Percentiles rank a stretch among this genome's conserved stretches.
Evolutionary conservation across 2,797 vertebrate species (phyloP).

Genomic region (Mormyrops boulengeri): DNA sequence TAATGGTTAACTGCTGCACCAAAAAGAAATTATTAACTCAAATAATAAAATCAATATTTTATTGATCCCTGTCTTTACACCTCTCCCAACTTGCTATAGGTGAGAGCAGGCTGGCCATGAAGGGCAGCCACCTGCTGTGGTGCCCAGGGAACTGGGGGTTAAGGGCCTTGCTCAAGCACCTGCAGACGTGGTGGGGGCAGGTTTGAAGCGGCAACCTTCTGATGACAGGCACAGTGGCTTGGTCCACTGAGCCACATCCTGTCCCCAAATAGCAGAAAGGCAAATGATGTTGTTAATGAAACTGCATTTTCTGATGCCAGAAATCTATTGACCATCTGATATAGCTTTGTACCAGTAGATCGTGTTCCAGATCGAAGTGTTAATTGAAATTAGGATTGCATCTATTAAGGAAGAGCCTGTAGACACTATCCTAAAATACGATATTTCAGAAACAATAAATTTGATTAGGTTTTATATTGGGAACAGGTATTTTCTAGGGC

Average conservation of each 20-base stretch:
- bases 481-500: neutral
- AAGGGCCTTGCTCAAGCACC: neutral
- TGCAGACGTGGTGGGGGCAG: neutral
- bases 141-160: neutral
- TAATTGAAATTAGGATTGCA: neutral
- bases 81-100: neutral
- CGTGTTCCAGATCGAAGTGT: neutral
- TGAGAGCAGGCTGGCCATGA: neutral
- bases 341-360: neutral
- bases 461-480: neutral
- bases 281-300: neutral
- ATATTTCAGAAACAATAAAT: neutral
- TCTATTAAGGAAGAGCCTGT: neutral
- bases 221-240: neutral
- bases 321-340: neutral
- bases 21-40: neutral
- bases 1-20: neutral
- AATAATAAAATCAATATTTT: neutral
- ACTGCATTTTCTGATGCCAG: neutral
- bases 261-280: neutral
- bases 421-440: neutral
- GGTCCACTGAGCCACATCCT: neutral
- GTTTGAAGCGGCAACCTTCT: neutral
- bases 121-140: neutral
- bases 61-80: neutral